These are phyloP conservation scores for Psephotus haematonotus DNA, from an alignment of 2,113 vertebrate species.

Conservation along the genomic window DNA sequence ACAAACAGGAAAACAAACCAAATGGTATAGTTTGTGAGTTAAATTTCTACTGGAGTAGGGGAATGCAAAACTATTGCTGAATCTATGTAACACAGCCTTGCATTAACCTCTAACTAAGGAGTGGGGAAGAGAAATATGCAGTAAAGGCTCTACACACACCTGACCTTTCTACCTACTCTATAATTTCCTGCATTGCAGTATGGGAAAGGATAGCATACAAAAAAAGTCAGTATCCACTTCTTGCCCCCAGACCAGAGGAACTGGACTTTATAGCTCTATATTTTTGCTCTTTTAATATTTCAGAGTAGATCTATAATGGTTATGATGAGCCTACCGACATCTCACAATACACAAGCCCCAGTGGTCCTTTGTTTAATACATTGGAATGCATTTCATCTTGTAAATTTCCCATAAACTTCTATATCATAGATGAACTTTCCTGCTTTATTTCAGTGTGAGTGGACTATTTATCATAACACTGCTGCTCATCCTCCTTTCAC, in stretches of 20 bases:
- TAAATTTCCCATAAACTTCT: slow-evolving; percentile 29
- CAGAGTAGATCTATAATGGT: background rate
- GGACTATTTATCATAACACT: slow-evolving; percentile 51
- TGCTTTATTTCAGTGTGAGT: slow-evolving; percentile 27
- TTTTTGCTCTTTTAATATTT: slow-evolving; percentile 8
- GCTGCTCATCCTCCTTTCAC: slow-evolving; percentile 7
- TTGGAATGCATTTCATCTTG: background rate
- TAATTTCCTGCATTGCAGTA: background rate
- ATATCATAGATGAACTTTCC: background rate
- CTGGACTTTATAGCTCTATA: background rate
- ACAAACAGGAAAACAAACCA: background rate
- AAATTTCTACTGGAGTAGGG: background rate
- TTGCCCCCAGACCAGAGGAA: background rate
- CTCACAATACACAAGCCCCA: background rate
- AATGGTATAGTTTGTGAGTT: background rate
- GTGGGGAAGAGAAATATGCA: background rate
- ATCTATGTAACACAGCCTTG: background rate
- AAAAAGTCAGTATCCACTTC: background rate
- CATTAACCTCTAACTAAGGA: slow-evolving; percentile 1
- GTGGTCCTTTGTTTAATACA: background rate
- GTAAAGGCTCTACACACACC: background rate
- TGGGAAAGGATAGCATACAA: background rate
- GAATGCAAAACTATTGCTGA: background rate
- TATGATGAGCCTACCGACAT: background rate
- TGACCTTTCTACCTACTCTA: background rate